These are phyloP conservation scores for Drosophila navojoa DNA, from an alignment of 1,140 invertebrate genomes.

Conservation along the genomic window DNA sequence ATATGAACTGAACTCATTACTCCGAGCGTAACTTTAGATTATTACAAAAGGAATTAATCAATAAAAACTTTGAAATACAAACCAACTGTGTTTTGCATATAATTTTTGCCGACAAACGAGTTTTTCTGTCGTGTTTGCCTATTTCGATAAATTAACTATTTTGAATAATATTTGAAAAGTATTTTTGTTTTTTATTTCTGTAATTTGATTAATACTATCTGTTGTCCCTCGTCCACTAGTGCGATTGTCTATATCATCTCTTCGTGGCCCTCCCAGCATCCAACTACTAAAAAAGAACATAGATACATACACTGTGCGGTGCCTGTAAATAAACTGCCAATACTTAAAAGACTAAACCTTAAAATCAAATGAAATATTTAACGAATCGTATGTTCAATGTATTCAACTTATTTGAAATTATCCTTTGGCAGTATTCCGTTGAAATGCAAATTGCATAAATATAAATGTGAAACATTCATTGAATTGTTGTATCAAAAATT, in stretches of 20 bases:
- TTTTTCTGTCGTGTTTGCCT: slow-evolving; percentile 15
- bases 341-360: slow-evolving; percentile 49
- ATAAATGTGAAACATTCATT: not conserved
- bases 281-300: slow-evolving; percentile 71
- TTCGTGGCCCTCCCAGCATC: slow-evolving; percentile 48
- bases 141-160: not conserved
- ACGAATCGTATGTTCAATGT: slow-evolving; percentile 65
- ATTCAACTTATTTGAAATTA: slow-evolving; percentile 41
- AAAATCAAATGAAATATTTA: slow-evolving; percentile 79
- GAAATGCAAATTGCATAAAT: not conserved
- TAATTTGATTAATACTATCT: slow-evolving; percentile 47
- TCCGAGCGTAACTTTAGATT: slow-evolving; percentile 23
- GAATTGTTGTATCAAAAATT: slow-evolving; percentile 13
- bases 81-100: slow-evolving; percentile 49
- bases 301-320: slow-evolving; percentile 79
- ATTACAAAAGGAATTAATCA: slow-evolving; percentile 48
- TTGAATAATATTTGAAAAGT: slow-evolving; percentile 3
- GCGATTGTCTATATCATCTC: slow-evolving; percentile 44
- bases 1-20: slow-evolving; percentile 28
- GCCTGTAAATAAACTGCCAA: slow-evolving; percentile 82
- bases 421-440: slow-evolving; percentile 25
- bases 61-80: slow-evolving; percentile 38
- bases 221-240: slow-evolving; percentile 47
- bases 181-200: not conserved
- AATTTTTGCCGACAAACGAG: slow-evolving; percentile 19